Evolutionary conservation across 2,888 invertebrate species (phyloP).

Genomic region (Xylophagus ater): DNA sequence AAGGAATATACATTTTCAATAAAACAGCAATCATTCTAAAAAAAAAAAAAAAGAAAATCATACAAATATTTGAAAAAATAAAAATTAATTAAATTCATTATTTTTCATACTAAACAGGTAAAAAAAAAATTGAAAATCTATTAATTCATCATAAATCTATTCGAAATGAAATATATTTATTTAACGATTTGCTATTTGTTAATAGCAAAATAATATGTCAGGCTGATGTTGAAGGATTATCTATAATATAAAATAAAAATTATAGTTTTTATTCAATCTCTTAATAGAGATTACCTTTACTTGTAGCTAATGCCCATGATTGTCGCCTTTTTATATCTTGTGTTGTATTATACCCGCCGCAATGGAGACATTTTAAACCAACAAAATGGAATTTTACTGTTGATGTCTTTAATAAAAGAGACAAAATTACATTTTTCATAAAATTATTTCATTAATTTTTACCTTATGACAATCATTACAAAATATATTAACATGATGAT

Average conservation of each 20-base stretch:
- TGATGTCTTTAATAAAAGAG: conserved; percentile 50
- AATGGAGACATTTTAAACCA: conserved; percentile 72
- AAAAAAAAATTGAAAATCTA: too few relatives aligned
- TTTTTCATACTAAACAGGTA: background rate
- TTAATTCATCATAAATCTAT: too few relatives aligned
- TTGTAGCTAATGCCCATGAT: conserved; percentile 25
- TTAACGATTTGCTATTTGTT: too few relatives aligned
- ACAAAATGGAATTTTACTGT: conserved; percentile 78
- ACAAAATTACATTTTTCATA: background rate
- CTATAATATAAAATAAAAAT: conserved; percentile 17
- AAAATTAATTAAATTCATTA: conserved; percentile 9
- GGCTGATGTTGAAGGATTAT: conserved; percentile 30
- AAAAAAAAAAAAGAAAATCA: conserved; percentile 7
- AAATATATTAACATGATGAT: conserved; percentile 68
- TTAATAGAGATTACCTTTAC: background rate
- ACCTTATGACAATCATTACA: conserved; percentile 91
- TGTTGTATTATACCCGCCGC: conserved; percentile 87
- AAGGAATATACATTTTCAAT: too few relatives aligned
- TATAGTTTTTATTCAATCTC: background rate
- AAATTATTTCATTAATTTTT: conserved; percentile 19
- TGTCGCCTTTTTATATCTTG: conserved; percentile 45
- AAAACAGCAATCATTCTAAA: too few relatives aligned
- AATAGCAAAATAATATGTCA: too few relatives aligned
- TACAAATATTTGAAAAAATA: conserved; percentile 7
- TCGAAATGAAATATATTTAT: too few relatives aligned